These are phyloP conservation scores for Smittia aterrima DNA, from an alignment of 2,888 invertebrate species.

Conservation along the genomic window DNA sequence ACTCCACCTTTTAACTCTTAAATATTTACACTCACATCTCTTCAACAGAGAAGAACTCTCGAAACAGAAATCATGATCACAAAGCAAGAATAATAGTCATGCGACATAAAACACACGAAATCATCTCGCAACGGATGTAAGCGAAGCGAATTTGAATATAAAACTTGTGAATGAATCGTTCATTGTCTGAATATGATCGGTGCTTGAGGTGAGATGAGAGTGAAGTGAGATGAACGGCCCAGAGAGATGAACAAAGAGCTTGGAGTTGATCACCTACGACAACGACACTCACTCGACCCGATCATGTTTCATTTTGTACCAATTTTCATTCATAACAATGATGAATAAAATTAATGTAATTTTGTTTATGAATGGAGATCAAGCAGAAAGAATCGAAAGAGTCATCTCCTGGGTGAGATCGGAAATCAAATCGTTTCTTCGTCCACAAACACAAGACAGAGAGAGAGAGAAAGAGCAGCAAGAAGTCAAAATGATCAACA, in stretches of 20 bases:
- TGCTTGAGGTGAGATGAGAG: neutral
- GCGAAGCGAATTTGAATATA: slow-evolving; percentile 14
- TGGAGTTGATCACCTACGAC: no score
- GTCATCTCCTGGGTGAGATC: neutral
- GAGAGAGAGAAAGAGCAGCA: neutral
- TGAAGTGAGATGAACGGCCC: no score
- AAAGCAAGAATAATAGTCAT: slow-evolving; percentile 24
- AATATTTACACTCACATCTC: neutral
- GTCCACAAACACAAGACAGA: neutral
- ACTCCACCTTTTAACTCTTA: slow-evolving; percentile 24
- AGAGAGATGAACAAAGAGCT: no score
- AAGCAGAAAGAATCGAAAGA: neutral
- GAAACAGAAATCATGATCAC: neutral
- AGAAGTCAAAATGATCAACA: slow-evolving; percentile 8
- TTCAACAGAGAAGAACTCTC: neutral
- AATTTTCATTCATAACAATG: slow-evolving; percentile 41
- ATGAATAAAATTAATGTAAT: slow-evolving; percentile 36
- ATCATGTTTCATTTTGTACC: slow-evolving; percentile 29
- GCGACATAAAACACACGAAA: slow-evolving; percentile 22
- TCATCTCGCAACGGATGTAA: neutral
- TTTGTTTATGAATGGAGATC: slow-evolving; percentile 11
- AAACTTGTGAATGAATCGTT: slow-evolving; percentile 9
- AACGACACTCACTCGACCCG: neutral
- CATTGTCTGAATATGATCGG: neutral
- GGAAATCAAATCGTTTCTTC: neutral